These are phyloP conservation scores for Akabosia matsudoensis DNA, from an alignment of 1,140 invertebrate genomes.

Conservation along the genomic window DNA sequence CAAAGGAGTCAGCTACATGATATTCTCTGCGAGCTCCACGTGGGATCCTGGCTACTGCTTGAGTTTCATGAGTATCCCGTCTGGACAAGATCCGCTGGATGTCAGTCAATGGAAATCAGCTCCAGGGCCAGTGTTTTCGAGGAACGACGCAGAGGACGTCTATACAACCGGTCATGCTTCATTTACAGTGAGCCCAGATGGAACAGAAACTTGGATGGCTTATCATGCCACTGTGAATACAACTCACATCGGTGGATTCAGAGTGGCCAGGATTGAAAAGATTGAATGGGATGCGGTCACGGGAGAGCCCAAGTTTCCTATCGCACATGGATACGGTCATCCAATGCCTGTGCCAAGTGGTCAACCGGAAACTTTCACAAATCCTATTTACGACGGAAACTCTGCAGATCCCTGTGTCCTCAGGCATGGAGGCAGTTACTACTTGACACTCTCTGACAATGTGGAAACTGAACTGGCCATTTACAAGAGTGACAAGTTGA, in stretches of 20 bases:
- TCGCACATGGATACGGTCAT: slow-evolving; percentile 18
- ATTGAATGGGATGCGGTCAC: slow-evolving; percentile 33
- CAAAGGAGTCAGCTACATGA: slow-evolving; percentile 27
- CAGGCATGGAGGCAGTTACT: slow-evolving; percentile 15
- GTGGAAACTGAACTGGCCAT: slow-evolving; percentile 30
- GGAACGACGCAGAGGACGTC: slow-evolving; percentile 18
- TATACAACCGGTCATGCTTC: slow-evolving; percentile 6
- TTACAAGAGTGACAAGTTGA: slow-evolving; percentile 31
- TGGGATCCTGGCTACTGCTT: slow-evolving; percentile 38
- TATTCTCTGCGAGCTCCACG: slow-evolving; percentile 33
- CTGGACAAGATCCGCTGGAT: slow-evolving; percentile 29
- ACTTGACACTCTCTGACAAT: slow-evolving; percentile 26
- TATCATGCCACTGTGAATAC: slow-evolving; percentile 14
- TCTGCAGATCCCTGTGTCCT: slow-evolving; percentile 29
- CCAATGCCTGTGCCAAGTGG: slow-evolving; percentile 30
- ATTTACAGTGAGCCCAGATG: slow-evolving; percentile 15
- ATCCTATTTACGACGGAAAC: slow-evolving; percentile 32
- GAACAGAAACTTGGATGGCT: slow-evolving; percentile 9
- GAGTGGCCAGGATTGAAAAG: slow-evolving; percentile 34
- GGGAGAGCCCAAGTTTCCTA: slow-evolving; percentile 16
- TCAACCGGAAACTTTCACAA: slow-evolving; percentile 28
- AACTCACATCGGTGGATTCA: slow-evolving; percentile 29
- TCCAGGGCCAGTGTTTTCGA: slow-evolving; percentile 13
- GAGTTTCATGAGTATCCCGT: slow-evolving; percentile 34
- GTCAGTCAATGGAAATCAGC: background rate